These are phyloP conservation scores for Sylvicola cinctus DNA, from an alignment of 2,888 invertebrate species.

Conservation along the genomic window DNA sequence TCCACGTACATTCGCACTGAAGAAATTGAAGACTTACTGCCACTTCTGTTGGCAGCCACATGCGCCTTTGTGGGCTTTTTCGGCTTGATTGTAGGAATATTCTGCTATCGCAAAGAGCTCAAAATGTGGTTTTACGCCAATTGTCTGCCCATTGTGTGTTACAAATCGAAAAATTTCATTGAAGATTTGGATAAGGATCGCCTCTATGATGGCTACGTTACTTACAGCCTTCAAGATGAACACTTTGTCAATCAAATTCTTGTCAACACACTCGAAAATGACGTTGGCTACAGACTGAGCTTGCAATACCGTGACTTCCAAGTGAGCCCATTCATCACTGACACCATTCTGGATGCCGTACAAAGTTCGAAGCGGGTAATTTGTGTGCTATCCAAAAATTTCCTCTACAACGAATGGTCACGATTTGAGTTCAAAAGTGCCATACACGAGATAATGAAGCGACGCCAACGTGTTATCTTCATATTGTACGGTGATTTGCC, in stretches of 20 bases:
- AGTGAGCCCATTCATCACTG: conserved; percentile 70
- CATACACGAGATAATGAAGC: conserved; percentile 71
- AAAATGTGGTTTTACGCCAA: conserved; percentile 72
- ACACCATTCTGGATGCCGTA: conserved; percentile 82
- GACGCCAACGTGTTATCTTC: conserved; percentile 70
- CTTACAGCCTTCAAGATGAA: conserved; percentile 85
- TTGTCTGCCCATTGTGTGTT: conserved; percentile 70
- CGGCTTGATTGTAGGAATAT: conserved; percentile 52
- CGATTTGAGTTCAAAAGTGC: conserved; percentile 89
- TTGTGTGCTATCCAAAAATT: conserved; percentile 77
- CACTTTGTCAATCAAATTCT: conserved; percentile 76
- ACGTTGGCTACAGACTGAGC: conserved; percentile 69
- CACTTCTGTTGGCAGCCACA: conserved; percentile 54
- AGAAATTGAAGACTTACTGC: conserved; percentile 57
- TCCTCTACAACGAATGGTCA: conserved; percentile 89
- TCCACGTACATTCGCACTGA: conserved; percentile 46
- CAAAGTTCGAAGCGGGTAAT: conserved; percentile 79
- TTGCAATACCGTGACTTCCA: conserved; percentile 83
- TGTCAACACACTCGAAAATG: conserved; percentile 68
- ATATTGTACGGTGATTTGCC: conserved; percentile 78
- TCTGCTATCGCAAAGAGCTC: conserved; percentile 62
- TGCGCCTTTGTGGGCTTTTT: conserved; percentile 59
- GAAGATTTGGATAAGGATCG: conserved; percentile 62
- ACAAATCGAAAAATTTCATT: conserved; percentile 52
- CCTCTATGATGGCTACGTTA: conserved; percentile 85